phyloP scores from a whole-genome alignment of 2,888 invertebrate species.

The Andrena bicolor region DNA sequence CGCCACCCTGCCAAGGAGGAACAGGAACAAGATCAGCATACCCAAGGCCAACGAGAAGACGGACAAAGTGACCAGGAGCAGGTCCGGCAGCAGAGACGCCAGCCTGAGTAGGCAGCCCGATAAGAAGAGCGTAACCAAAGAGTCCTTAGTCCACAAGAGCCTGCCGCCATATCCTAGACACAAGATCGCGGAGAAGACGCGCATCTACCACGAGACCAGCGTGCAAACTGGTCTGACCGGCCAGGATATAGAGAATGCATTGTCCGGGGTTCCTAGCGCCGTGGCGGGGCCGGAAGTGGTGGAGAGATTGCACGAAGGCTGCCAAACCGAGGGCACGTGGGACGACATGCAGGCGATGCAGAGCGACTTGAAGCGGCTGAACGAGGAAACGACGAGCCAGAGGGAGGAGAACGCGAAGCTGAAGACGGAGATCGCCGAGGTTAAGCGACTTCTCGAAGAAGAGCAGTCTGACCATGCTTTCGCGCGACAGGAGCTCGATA shows the following conservation, averaged over 20 bases:
- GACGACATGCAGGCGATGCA: slow-evolving; percentile 88
- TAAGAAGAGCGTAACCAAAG: slow-evolving; percentile 73
- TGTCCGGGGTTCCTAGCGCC: slow-evolving; percentile 87
- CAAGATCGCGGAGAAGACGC: slow-evolving; percentile 86
- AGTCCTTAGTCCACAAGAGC: slow-evolving; percentile 82
- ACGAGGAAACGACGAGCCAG: slow-evolving; percentile 83
- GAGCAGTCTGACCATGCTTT: slow-evolving; percentile 91
- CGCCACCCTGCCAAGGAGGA: slow-evolving; percentile 91
- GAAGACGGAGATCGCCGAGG: slow-evolving; percentile 86
- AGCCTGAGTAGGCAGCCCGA: slow-evolving; percentile 83
- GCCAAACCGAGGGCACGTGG: slow-evolving; percentile 89
- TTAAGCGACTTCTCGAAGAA: slow-evolving; percentile 88
- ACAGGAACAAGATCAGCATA: slow-evolving; percentile 84
- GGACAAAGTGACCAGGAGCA: slow-evolving; percentile 81
- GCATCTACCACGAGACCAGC: slow-evolving; percentile 93
- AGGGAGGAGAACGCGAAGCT: slow-evolving; percentile 87
- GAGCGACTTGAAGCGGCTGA: slow-evolving; percentile 86
- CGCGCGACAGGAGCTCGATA: slow-evolving; percentile 90
- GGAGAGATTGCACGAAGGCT: slow-evolving; percentile 87
- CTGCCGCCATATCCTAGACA: slow-evolving; percentile 86
- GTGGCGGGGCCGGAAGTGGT: slow-evolving; percentile 80
- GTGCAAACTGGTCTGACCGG: slow-evolving; percentile 92
- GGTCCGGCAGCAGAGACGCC: slow-evolving; percentile 85
- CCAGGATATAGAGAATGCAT: slow-evolving; percentile 90
- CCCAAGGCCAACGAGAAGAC: slow-evolving; percentile 63